Evolutionary conservation across 53 echinoderm and acorn worm species (phyloP).

Genomic region (Holothuria scabra): DNA sequence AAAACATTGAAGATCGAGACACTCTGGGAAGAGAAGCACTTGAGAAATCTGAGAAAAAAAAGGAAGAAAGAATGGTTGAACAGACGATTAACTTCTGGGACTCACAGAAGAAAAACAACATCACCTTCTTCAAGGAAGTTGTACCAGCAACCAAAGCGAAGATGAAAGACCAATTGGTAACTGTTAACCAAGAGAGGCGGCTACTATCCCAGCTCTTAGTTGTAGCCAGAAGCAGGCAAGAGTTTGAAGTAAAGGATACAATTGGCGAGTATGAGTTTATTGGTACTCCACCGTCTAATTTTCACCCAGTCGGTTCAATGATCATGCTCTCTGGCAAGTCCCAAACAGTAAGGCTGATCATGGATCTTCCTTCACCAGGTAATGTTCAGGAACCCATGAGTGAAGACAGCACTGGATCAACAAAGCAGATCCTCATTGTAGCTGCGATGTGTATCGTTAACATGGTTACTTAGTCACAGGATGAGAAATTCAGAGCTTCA

Average conservation of each 20-base stretch:
- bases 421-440: conserved; percentile 25
- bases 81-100: conserved; percentile 36
- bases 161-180: conserved; percentile 21
- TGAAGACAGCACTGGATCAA: background rate
- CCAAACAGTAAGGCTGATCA: background rate
- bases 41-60: background rate
- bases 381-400: background rate
- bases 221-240: too few species aligned
- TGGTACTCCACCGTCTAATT: conserved; percentile 22
- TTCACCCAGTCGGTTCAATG: conserved; percentile 32
- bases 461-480: conserved; percentile 27
- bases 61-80: background rate
- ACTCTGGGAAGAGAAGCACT: background rate
- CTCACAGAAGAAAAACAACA: conserved; percentile 36
- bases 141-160: conserved; percentile 34
- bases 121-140: conserved; percentile 8
- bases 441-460: conserved; percentile 49
- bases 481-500: conserved; percentile 37
- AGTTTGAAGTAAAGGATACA: conserved; percentile 1
- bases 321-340: conserved; percentile 15
- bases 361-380: background rate
- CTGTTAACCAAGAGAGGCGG: background rate
- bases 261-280: conserved; percentile 33
- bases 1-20: background rate
- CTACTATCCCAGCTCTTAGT: too few species aligned